Evolutionary conservation across 1,140 invertebrate species (phyloP).

Genomic region (Dinoponera quadriceps): DNA sequence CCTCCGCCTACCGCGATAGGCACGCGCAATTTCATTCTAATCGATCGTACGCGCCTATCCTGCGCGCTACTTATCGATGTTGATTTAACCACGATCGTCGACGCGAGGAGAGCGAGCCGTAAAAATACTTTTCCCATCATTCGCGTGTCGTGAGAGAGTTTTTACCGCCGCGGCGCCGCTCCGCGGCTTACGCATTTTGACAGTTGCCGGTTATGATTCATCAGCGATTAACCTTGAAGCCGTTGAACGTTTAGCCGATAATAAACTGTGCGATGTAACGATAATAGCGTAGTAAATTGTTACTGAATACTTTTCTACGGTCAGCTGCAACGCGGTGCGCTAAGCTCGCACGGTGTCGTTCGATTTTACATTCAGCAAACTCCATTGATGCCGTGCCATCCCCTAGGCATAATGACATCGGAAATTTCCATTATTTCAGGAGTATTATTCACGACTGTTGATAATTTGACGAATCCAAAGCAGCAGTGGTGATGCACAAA

Average conservation of each 20-base stretch:
- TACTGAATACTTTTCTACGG: no score
- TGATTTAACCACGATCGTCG: constrained; percentile 49
- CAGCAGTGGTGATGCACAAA: no score
- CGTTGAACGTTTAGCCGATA: background rate
- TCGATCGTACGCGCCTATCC: constrained; percentile 63
- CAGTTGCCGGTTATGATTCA: constrained; percentile 4
- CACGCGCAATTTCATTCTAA: constrained; percentile 75
- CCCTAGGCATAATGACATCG: no score
- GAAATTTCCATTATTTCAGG: no score
- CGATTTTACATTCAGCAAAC: no score
- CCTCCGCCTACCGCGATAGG: constrained; percentile 57
- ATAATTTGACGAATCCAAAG: no score
- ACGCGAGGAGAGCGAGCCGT: constrained; percentile 41
- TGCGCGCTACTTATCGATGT: constrained; percentile 59
- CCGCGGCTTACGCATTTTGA: constrained; percentile 12
- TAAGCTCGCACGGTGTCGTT: no score
- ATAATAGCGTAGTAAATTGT: constrained; percentile 2
- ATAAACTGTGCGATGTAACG: background rate
- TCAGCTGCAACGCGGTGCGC: no score
- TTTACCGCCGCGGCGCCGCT: background rate
- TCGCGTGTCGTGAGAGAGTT: constrained; percentile 56
- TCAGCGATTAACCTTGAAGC: constrained; percentile 18
- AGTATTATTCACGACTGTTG: no score
- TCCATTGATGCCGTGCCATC: no score
- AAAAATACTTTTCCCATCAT: constrained; percentile 62